These are phyloP conservation scores for Phenganax marumi DNA, from an alignment of 92 coral and sea anemone genomes.

Conservation along the genomic window DNA sequence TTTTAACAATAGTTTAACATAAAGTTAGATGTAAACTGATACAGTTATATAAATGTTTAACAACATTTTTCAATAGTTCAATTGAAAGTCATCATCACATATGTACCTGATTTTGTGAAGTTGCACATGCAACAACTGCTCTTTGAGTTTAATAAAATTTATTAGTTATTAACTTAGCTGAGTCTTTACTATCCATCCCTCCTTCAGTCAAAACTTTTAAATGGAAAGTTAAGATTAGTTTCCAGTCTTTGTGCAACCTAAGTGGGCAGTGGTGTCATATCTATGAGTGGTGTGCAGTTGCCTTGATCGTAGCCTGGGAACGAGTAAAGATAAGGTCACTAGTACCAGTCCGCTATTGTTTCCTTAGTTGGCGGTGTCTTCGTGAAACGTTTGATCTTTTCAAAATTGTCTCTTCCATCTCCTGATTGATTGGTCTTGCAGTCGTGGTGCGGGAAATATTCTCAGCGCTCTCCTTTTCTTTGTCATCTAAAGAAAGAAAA, in stretches of 20 bases:
- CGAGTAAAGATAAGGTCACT: not conserved
- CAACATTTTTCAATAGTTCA: no score
- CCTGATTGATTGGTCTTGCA: conserved; percentile 29
- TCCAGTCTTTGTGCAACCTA: conserved; percentile 5
- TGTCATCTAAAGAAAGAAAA: conserved; percentile 21
- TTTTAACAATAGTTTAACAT: no score
- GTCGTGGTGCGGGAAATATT: not conserved
- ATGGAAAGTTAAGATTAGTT: not conserved
- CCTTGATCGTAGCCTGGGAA: conserved; percentile 23
- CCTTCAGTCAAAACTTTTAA: not conserved
- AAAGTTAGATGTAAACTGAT: no score
- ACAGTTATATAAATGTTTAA: no score
- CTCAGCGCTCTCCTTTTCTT: conserved; percentile 1
- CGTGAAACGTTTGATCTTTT: conserved; percentile 65
- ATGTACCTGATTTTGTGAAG: not conserved
- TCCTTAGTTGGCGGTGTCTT: conserved; percentile 22
- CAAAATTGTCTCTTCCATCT: conserved; percentile 84
- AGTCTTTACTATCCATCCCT: not conserved
- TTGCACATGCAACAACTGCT: conserved; percentile 12
- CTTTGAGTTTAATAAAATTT: conserved; percentile 1
- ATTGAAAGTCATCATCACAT: no score
- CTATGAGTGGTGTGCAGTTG: no score
- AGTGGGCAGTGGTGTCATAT: no score
- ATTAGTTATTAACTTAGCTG: not conserved
- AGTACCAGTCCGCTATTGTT: conserved; percentile 29